phyloP scores from a whole-genome alignment of 2,113 vertebrate species.

The Sphaerodactylus townsendi region DNA sequence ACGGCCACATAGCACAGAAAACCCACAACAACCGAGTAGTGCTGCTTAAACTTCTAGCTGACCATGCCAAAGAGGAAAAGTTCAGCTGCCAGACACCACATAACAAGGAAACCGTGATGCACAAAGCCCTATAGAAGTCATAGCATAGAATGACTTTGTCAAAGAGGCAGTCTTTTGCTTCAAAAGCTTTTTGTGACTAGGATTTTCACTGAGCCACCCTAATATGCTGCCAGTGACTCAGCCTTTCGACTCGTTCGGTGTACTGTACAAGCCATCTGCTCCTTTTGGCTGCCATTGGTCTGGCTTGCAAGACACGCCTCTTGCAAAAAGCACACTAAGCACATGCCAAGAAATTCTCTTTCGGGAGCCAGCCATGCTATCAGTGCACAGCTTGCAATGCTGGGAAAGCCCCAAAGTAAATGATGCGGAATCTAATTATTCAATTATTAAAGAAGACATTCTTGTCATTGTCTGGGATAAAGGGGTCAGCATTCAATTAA shows the following conservation, averaged over 20 bases:
- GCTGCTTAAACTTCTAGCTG: too few relatives aligned
- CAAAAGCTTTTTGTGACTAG: not conserved
- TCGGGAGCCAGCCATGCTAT: not conserved
- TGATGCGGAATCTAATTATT: slow-evolving; percentile 19
- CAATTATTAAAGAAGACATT: slow-evolving; percentile 27
- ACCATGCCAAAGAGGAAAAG: not conserved
- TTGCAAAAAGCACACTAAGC: not conserved
- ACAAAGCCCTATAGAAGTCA: not conserved
- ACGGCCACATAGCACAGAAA: too few relatives aligned
- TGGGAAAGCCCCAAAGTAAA: slow-evolving; percentile 14
- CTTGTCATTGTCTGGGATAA: slow-evolving; percentile 5
- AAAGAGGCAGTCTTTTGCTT: not conserved
- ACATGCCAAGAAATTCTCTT: not conserved
- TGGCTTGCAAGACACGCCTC: not conserved
- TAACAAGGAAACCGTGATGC: not conserved
- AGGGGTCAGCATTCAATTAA: slow-evolving; percentile 21
- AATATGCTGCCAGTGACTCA: not conserved
- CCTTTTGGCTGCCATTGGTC: not conserved
- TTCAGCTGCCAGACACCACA: not conserved
- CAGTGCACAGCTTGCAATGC: not conserved
- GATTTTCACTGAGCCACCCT: not conserved
- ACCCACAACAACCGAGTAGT: too few relatives aligned
- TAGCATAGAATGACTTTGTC: not conserved
- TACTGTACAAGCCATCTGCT: not conserved
- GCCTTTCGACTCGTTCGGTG: not conserved